Conservation (phyloP, 2,797 vertebrate species). For the Eulemur rubriventer region DNA sequence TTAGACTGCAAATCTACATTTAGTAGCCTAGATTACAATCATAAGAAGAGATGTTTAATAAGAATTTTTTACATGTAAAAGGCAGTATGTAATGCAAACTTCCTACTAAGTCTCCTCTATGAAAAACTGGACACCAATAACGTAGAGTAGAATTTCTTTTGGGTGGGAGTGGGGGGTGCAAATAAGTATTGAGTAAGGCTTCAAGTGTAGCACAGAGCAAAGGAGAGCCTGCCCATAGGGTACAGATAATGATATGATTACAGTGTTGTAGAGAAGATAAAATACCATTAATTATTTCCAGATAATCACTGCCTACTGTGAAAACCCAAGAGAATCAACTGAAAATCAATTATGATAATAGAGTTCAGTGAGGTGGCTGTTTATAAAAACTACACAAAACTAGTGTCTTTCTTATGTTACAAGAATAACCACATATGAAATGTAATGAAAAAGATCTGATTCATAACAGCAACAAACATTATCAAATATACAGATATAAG, state of each 20-base stretch:
- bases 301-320: background rate
- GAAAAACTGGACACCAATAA: background rate
- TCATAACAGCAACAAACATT: background rate
- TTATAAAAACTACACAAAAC: background rate
- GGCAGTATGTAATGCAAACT: background rate
- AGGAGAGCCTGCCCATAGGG: background rate
- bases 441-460: background rate
- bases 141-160: background rate
- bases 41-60: background rate
- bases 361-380: background rate
- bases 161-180: accelerated
- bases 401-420: background rate
- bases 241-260: background rate
- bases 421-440: background rate
- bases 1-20: background rate
- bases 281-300: conserved; percentile 38
- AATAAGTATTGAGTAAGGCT: background rate
- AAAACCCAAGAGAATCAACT: background rate
- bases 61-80: background rate
- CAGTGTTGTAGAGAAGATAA: background rate
- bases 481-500: background rate
- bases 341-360: conserved; percentile 11
- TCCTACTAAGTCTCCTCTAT: background rate
- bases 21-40: background rate
- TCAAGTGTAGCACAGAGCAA: background rate